phyloP scores from a whole-genome alignment of 2,797 vertebrate genomes.

The Coluber constrictor region DNA sequence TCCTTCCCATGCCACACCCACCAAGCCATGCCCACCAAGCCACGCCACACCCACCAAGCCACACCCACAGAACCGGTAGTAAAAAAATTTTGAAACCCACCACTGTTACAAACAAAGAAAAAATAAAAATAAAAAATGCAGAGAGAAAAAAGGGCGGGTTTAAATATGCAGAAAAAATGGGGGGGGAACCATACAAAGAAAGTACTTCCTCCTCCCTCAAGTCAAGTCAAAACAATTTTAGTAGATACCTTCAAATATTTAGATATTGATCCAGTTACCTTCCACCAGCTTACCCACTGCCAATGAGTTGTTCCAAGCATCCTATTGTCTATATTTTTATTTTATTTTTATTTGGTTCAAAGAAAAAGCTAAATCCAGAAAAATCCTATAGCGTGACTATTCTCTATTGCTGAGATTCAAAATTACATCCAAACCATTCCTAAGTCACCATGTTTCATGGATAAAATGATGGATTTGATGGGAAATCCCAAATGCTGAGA shows the following conservation, averaged over 20 bases:
- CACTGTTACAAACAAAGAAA: too few relatives aligned
- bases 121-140: too few relatives aligned
- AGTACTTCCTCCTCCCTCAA: too few relatives aligned
- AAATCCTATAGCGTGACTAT: not conserved
- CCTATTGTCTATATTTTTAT: not conserved
- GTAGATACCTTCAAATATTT: not conserved
- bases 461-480: conserved; percentile 60
- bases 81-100: too few relatives aligned
- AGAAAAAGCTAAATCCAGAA: not conserved
- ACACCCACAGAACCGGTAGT: too few relatives aligned
- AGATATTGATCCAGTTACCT: not conserved
- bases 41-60: too few relatives aligned
- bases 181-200: too few relatives aligned
- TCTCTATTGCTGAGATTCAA: conserved; percentile 11
- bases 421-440: conserved; percentile 28
- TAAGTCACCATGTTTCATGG: conserved; percentile 58
- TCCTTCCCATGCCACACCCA: too few relatives aligned
- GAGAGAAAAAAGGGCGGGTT: too few relatives aligned
- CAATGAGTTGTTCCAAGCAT: not conserved
- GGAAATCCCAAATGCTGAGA: conserved; percentile 52
- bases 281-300: not conserved
- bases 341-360: not conserved
- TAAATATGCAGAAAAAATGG: too few relatives aligned
- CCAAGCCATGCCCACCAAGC: too few relatives aligned
- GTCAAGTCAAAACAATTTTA: too few relatives aligned